Conservation (phyloP, 2,888 invertebrate genomes). For the Apamea monoglypha region DNA sequence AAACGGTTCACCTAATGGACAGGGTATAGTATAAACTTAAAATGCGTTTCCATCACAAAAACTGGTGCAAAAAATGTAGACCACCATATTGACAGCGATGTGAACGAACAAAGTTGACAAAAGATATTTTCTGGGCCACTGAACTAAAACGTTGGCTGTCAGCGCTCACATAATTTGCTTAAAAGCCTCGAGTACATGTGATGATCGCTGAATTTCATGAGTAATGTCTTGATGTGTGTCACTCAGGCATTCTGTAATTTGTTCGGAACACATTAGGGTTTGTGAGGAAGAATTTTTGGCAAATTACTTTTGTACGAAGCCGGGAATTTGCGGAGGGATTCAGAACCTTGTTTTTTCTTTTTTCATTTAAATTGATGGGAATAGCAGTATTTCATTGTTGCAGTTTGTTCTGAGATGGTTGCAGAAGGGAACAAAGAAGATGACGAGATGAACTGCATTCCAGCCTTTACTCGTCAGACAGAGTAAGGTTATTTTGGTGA, state of each 20-base stretch:
- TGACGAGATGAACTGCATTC: conserved; percentile 8
- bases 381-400: not conserved
- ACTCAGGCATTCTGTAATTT: conserved; percentile 51
- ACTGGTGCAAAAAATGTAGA: not conserved
- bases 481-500: conserved; percentile 11
- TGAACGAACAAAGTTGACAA: conserved; percentile 35
- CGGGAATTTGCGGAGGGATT: not conserved
- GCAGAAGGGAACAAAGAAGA: not conserved
- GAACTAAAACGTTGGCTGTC: conserved; percentile 59
- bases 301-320: conserved; percentile 44
- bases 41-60: not conserved
- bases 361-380: not conserved
- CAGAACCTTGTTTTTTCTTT: not conserved
- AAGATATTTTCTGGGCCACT: conserved; percentile 56
- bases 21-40: too few species aligned
- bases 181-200: conserved; percentile 51
- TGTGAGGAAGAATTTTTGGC: conserved; percentile 28
- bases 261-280: conserved; percentile 37
- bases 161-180: conserved; percentile 61
- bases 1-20: too few species aligned
- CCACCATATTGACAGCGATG: conserved; percentile 9
- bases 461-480: conserved; percentile 34
- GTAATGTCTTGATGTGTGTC: conserved; percentile 57
- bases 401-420: not conserved
- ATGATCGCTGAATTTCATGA: conserved; percentile 57